phyloP scores from a whole-genome alignment of 2,113 vertebrate genomes.

The Sinosuthora webbiana region DNA sequence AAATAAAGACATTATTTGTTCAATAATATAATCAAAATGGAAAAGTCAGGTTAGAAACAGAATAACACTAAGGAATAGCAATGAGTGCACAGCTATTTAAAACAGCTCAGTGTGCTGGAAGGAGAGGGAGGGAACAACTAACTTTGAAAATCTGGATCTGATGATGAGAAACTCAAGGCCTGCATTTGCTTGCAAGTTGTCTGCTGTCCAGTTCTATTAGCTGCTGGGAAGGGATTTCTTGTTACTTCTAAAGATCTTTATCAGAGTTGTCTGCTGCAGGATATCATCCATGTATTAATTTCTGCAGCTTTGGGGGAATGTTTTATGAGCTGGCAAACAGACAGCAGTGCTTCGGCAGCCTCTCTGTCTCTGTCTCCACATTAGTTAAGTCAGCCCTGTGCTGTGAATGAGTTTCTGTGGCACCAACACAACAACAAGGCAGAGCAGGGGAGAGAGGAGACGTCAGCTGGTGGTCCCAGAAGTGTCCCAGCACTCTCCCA shows the following conservation, averaged over 20 bases:
- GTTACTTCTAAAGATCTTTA: background rate
- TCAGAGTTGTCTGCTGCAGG: background rate
- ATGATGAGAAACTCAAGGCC: background rate
- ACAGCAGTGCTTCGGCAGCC: background rate
- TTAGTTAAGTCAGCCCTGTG: background rate
- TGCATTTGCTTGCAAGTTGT: background rate
- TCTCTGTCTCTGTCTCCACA: background rate
- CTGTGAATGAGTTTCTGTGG: slow-evolving; percentile 31
- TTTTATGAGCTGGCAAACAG: slow-evolving; percentile 19
- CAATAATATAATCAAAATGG: background rate
- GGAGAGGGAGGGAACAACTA: background rate
- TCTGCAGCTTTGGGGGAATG: background rate
- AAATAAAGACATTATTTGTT: background rate
- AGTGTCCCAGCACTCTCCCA: slow-evolving; percentile 27
- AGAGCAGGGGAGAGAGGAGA: background rate
- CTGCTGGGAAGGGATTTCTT: background rate
- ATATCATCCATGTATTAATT: background rate
- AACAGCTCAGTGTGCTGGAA: background rate
- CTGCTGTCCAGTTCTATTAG: background rate
- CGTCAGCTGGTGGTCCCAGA: slow-evolving; percentile 42
- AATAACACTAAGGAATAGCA: background rate
- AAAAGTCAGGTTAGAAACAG: background rate
- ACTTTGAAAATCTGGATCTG: slow-evolving; percentile 11
- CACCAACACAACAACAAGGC: background rate
- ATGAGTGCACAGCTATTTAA: background rate